Evolutionary conservation across 2,888 invertebrate species (phyloP).

Genomic region (Platynereis dumerilii): DNA sequence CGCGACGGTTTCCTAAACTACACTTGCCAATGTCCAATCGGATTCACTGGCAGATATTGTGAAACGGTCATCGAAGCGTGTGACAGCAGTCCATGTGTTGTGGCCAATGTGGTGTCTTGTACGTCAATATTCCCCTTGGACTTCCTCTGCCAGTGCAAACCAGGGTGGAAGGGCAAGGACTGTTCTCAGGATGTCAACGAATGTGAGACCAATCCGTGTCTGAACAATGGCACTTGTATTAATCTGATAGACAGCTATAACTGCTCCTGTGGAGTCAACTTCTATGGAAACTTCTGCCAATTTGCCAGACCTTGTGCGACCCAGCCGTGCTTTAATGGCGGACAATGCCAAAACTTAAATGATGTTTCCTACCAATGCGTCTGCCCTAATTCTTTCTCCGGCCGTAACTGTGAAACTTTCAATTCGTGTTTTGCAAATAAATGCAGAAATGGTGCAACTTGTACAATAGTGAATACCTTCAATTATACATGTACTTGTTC

Average conservation of each 20-base stretch:
- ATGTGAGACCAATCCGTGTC: slow-evolving; percentile 32
- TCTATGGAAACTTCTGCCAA: slow-evolving; percentile 45
- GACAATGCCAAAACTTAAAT: slow-evolving; percentile 41
- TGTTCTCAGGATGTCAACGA: slow-evolving; percentile 35
- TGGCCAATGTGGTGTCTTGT: slow-evolving; percentile 42
- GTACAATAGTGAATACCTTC: slow-evolving; percentile 36
- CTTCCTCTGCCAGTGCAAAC: slow-evolving; percentile 46
- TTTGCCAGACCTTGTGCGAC: slow-evolving; percentile 43
- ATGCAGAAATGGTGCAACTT: slow-evolving; percentile 50
- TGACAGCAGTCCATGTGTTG: slow-evolving; percentile 43
- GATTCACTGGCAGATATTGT: slow-evolving; percentile 50
- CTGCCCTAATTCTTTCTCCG: slow-evolving; percentile 45
- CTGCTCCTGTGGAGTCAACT: slow-evolving; percentile 29
- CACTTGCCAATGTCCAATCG: slow-evolving; percentile 46
- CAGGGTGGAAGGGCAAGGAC: slow-evolving; percentile 48
- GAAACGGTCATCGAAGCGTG: slow-evolving; percentile 43
- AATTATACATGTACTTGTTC: slow-evolving; percentile 45
- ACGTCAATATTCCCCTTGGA: slow-evolving; percentile 38
- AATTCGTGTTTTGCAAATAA: slow-evolving; percentile 44
- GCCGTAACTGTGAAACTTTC: slow-evolving; percentile 48
- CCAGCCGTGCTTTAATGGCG: slow-evolving; percentile 52
- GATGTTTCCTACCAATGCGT: slow-evolving; percentile 45
- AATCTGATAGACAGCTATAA: slow-evolving; percentile 27
- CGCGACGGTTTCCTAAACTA: slow-evolving; percentile 43
- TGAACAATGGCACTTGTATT: slow-evolving; percentile 25